phyloP scores from a whole-genome alignment of 1,140 invertebrate genomes.

The Panagrolaimus sp. region DNA sequence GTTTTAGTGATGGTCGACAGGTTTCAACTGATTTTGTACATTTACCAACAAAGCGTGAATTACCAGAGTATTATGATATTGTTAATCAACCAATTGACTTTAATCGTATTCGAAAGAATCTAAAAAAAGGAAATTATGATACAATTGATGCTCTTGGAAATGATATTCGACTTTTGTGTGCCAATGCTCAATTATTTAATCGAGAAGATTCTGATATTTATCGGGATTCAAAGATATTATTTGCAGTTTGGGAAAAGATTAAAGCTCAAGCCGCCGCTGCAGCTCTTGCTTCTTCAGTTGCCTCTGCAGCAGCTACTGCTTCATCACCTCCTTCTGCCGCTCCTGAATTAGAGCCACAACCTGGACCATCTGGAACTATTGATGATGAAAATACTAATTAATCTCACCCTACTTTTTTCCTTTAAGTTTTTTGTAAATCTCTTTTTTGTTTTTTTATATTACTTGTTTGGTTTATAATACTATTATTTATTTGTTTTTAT shows the following conservation, averaged over 20 bases:
- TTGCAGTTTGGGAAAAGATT: neutral
- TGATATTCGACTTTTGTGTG: neutral
- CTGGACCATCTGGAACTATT: too few relatives aligned
- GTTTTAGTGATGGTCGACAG: neutral
- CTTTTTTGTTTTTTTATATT: too few relatives aligned
- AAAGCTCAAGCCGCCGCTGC: neutral
- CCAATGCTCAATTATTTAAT: neutral
- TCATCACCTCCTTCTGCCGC: too few relatives aligned
- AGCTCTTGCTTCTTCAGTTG: neutral
- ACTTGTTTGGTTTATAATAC: too few relatives aligned
- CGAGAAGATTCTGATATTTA: constrained; percentile 7
- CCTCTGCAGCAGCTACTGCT: too few relatives aligned
- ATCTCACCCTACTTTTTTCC: too few relatives aligned
- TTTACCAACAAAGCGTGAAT: neutral
- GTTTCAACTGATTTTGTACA: neutral
- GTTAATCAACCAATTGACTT: neutral
- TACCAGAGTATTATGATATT: neutral
- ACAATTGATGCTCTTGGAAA: neutral
- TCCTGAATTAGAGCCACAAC: too few relatives aligned
- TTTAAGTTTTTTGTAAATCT: too few relatives aligned
- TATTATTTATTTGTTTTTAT: too few relatives aligned
- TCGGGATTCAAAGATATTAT: neutral
- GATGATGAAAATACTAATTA: too few relatives aligned
- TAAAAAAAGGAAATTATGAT: neutral
- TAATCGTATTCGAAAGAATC: neutral